Evolutionary conservation across 2,797 vertebrate genomes (phyloP), one percentile per base, ranked within the genome.

Genomic region (Pseudomugil gertrudae): DNA sequence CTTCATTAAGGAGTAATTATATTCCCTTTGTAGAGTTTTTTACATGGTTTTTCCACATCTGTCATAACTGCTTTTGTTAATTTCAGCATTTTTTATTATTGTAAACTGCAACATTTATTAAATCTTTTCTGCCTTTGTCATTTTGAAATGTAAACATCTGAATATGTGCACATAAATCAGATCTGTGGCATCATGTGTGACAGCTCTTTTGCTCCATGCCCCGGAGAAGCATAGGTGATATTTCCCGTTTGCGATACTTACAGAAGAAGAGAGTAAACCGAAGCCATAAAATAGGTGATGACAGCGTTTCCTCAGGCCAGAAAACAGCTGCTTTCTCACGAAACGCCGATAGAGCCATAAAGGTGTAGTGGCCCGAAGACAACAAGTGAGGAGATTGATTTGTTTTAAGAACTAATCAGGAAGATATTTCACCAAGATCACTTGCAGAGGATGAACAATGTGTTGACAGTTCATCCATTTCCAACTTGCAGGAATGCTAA

Each of bases 241-340:
- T 66, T 55, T 69, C 26, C 35, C 43, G 8, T 57, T 77, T 55
- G 38, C 2, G 58, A 32, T 40, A 29, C 23, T 74, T 40, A 66
- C 63, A 57, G 38, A 17, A 27, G 60, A 55, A 72, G 32, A 13
- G 30, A 48, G 21, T 26, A 59, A 71, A 76, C 47, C 10, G 35
- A 19, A 19, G 9, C 43, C 13, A 29, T 63, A 63, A 75, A 82
- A 27, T 43, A 38, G 23, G 62, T 19, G 64, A 65, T 74, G 69
- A 66, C 45, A 73, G 62, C 29, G 29, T n/a, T 27, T 52, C 63
- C 74, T 11, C 56, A 48, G 70, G 67, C 56, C 52, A 68, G 50
- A 64, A 69, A 75, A 66, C 65, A 52, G 62, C 66, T 32, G 73
- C 54, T 67, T 66, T 43, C 68, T 66, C 71, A 69, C 66, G 51